phyloP scores from a whole-genome alignment of 2,888 invertebrate genomes.

The Apamea monoglypha region DNA sequence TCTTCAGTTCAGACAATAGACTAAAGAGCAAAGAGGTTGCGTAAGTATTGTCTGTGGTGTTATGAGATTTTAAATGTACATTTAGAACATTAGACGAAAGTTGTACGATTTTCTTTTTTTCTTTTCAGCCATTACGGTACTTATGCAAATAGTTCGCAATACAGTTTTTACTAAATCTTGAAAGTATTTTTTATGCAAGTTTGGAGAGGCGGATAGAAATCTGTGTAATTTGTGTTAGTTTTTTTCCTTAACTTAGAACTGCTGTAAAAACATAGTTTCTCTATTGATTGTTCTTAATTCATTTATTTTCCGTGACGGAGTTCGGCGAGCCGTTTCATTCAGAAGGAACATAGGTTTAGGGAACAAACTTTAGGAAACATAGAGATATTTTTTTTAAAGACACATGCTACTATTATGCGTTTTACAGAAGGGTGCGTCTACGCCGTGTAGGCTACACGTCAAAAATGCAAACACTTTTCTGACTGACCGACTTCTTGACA shows the following conservation, averaged over 20 bases:
- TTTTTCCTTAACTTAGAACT: slow-evolving; percentile 13
- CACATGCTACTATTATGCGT: not conserved
- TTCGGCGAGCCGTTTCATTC: too few relatives aligned
- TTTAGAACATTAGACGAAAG: slow-evolving; percentile 44
- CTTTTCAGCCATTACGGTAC: slow-evolving; percentile 17
- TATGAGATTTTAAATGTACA: slow-evolving; percentile 59
- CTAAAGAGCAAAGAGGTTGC: slow-evolving; percentile 42
- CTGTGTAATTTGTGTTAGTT: slow-evolving; percentile 23
- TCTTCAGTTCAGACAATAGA: slow-evolving; percentile 45
- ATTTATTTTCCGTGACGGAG: not conserved
- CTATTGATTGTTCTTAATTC: slow-evolving; percentile 4
- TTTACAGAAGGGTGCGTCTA: not conserved
- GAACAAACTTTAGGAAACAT: not conserved
- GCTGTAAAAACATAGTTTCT: slow-evolving; percentile 20
- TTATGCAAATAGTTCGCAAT: slow-evolving; percentile 29
- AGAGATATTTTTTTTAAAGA: not conserved
- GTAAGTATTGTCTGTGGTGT: slow-evolving; percentile 39
- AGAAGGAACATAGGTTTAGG: not conserved
- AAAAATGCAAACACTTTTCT: not conserved
- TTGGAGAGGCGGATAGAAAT: slow-evolving; percentile 33
- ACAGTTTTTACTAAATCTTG: slow-evolving; percentile 38
- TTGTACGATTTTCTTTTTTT: slow-evolving; percentile 9
- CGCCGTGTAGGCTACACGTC: not conserved
- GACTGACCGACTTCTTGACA: too few relatives aligned
- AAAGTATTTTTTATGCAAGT: slow-evolving; percentile 21